Evolutionary conservation across 2,113 vertebrate species (phyloP).

Genomic region (Lasiurus cinereus): DNA sequence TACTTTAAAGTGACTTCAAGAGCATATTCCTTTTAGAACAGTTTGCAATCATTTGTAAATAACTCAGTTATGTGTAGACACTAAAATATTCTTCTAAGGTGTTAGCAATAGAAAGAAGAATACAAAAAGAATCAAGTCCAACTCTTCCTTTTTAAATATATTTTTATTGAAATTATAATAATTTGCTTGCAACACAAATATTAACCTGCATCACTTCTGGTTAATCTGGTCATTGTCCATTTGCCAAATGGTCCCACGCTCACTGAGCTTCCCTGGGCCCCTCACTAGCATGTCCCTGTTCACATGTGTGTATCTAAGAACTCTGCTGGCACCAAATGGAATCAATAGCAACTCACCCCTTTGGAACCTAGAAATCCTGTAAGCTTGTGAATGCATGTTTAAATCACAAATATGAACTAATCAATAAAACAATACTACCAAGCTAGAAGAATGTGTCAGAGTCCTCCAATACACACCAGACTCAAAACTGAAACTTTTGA

Average conservation of each 20-base stretch:
- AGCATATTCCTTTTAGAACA: neutral
- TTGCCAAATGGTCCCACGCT: neutral
- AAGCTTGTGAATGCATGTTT: neutral
- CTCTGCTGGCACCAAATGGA: neutral
- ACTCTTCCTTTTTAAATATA: neutral
- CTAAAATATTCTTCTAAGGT: constrained; percentile 19
- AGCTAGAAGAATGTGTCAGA: neutral
- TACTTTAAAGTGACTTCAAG: constrained; percentile 12
- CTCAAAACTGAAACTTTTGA: neutral
- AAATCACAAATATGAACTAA: constrained; percentile 15
- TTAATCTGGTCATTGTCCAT: neutral
- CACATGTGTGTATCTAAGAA: neutral
- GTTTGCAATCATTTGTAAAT: constrained; percentile 27
- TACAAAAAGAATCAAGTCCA: neutral
- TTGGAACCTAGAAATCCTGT: neutral
- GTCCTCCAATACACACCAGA: neutral
- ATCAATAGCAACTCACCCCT: neutral
- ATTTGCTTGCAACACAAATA: neutral
- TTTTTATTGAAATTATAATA: neutral
- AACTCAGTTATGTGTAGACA: neutral
- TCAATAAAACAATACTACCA: neutral
- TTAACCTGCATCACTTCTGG: neutral
- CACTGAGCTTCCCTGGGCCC: neutral
- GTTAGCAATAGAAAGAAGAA: neutral
- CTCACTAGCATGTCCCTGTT: neutral